phyloP scores from a whole-genome alignment of 1,140 invertebrate genomes.

The Maconellicoccus hirsutus region DNA sequence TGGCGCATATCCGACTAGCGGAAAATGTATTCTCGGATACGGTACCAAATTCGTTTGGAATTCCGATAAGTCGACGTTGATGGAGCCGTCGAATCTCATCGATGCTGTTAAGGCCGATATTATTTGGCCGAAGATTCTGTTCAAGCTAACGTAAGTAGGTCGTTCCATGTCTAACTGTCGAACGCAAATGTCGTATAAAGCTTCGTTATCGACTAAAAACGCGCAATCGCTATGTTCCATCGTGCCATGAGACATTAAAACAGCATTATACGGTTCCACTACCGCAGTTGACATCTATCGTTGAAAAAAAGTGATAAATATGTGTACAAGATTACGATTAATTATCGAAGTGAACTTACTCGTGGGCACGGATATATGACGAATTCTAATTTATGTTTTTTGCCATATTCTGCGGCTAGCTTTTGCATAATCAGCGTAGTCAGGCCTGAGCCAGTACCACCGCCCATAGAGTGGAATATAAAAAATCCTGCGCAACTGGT shows the following conservation, averaged over 20 bases:
- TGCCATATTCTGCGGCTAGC: conserved; percentile 58
- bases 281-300: conserved; percentile 28
- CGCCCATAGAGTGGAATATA: conserved; percentile 68
- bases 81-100: conserved; percentile 48
- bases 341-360: not conserved
- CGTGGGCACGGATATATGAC: conserved; percentile 23
- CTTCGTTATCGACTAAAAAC: conserved; percentile 68
- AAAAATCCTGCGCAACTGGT: conserved; percentile 55
- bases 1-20: conserved; percentile 29
- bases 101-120: conserved; percentile 43
- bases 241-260: conserved; percentile 66
- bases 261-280: conserved; percentile 69
- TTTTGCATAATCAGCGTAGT: conserved; percentile 66
- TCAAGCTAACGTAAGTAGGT: conserved; percentile 44
- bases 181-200: conserved; percentile 60
- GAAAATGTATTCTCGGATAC: conserved; percentile 41
- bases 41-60: conserved; percentile 56
- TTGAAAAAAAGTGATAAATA: too few relatives aligned
- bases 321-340: too few relatives aligned
- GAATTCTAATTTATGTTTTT: conserved; percentile 42
- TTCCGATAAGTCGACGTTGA: conserved; percentile 51
- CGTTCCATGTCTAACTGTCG: conserved; percentile 46
- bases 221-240: conserved; percentile 51
- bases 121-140: conserved; percentile 33
- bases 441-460: conserved; percentile 75